Conservation (phyloP, 2,888 invertebrate genomes). For the Conus canariensis region DNA sequence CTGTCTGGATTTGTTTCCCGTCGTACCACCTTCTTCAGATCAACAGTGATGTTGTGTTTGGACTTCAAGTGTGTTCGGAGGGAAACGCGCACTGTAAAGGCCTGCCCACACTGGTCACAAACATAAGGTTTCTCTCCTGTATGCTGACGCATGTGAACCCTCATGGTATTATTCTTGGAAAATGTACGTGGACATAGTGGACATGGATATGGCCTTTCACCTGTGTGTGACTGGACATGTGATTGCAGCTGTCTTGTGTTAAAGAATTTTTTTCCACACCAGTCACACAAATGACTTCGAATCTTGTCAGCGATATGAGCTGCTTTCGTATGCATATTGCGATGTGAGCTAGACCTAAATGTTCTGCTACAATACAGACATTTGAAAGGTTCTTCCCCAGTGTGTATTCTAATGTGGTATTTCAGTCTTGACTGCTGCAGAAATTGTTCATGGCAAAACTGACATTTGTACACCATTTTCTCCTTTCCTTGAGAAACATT, state of each 20-base stretch:
- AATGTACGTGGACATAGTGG: conserved; percentile 13
- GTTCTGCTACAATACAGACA: conserved; percentile 9
- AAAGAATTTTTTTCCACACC: conserved; percentile 23
- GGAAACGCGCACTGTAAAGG: not conserved
- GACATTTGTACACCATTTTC: not conserved
- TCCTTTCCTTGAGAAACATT: not conserved
- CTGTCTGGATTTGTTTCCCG: not conserved
- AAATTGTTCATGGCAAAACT: conserved; percentile 24
- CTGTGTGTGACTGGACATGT: conserved; percentile 11
- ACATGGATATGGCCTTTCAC: conserved; percentile 23
- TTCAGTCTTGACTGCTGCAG: not conserved
- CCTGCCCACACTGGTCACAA: conserved; percentile 36
- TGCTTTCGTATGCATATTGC: not conserved
- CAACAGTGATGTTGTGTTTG: conserved; percentile 25
- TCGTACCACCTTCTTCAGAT: not conserved
- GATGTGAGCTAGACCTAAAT: conserved; percentile 4
- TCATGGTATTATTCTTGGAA: conserved; percentile 13
- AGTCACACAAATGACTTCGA: conserved; percentile 23
- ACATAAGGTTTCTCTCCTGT: conserved; percentile 36
- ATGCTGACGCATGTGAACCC: conserved; percentile 28
- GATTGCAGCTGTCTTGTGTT: not conserved
- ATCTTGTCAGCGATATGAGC: not conserved
- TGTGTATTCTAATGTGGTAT: conserved; percentile 1
- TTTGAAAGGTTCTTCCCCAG: conserved; percentile 23
- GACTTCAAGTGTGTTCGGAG: conserved; percentile 4